phyloP scores from a whole-genome alignment of 1,140 invertebrate genomes.

The Leptonema lineaticorne region DNA sequence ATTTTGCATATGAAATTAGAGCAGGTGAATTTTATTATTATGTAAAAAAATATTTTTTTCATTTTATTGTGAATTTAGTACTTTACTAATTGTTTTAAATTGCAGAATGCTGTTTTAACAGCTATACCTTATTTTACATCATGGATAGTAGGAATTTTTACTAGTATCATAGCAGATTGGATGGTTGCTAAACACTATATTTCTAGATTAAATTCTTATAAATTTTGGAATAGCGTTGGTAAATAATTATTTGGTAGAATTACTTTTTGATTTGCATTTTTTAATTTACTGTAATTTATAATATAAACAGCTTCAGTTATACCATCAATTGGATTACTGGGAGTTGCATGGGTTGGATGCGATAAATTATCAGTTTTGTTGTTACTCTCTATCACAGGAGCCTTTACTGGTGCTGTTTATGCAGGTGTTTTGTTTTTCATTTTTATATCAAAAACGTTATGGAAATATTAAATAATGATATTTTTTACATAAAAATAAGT shows the following conservation, averaged over 20 bases:
- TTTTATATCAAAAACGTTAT: background rate
- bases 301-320: constrained; percentile 61
- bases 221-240: constrained; percentile 75
- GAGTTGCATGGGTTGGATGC: constrained; percentile 76
- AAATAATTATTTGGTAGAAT: constrained; percentile 38
- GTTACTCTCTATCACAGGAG: constrained; percentile 69
- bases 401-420: constrained; percentile 72
- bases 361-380: constrained; percentile 69
- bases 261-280: background rate
- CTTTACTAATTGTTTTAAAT: constrained; percentile 42
- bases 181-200: constrained; percentile 64
- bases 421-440: constrained; percentile 58
- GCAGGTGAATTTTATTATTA: constrained; percentile 56
- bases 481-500: too few relatives aligned
- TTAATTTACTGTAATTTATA: too few relatives aligned
- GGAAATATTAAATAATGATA: too few relatives aligned
- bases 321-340: constrained; percentile 71
- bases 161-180: constrained; percentile 72
- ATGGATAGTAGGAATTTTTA: constrained; percentile 70
- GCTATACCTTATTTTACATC: constrained; percentile 76
- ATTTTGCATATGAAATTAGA: constrained; percentile 88
- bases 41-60: constrained; percentile 2
- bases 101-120: constrained; percentile 78
- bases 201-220: constrained; percentile 67
- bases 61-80: constrained; percentile 11